phyloP scores from a whole-genome alignment of 2,113 vertebrate genomes.

The rat (Rattus norvegicus) region GRCr8 NC_086039.1:110646001-110646500 shows the following conservation, averaged over 20 bases:
- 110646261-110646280: not conserved
- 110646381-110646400: not conserved
- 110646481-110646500: too few species aligned
- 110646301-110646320: not conserved
- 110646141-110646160: not conserved
- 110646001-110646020: too few species aligned
- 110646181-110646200: slow-evolving; percentile 15
- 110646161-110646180: slow-evolving; percentile 8
- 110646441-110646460: too few species aligned
- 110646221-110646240: not conserved
- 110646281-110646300: not conserved
- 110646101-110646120: not conserved
- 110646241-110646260: not conserved
- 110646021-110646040: too few species aligned
- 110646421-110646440: too few species aligned
- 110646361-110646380: not conserved
- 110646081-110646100: too few species aligned
- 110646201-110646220: not conserved
- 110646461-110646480: too few species aligned
- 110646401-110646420: too few species aligned
- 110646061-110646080: too few species aligned
- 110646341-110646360: not conserved
- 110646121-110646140: not conserved
- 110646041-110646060: too few species aligned
- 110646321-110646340: not conserved